Conservation (phyloP, 2,113 vertebrate genomes). For the Corvus moneduloides region DNA sequence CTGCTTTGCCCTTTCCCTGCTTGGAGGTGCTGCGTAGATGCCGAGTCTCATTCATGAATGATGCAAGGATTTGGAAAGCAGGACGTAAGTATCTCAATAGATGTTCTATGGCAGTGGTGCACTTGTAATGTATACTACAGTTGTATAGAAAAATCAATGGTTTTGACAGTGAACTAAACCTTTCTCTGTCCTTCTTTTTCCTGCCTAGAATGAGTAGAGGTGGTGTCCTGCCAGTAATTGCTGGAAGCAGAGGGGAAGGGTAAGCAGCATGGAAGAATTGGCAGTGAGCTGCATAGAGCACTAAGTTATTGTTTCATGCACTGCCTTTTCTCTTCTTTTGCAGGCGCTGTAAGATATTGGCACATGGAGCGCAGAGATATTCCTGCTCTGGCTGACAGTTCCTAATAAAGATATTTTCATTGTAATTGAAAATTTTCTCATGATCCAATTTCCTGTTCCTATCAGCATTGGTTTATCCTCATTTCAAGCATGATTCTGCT, state of each 20-base stretch:
- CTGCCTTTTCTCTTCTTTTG: slow-evolving; percentile 40
- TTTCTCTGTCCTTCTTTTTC: slow-evolving; percentile 43
- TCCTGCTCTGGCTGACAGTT: neutral
- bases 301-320: neutral
- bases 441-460: neutral
- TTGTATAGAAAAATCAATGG: neutral
- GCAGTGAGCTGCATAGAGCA: rapidly evolving
- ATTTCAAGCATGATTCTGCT: neutral
- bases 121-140: neutral
- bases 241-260: slow-evolving; percentile 20
- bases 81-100: slow-evolving; percentile 11
- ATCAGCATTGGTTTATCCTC: neutral
- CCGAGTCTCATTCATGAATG: neutral
- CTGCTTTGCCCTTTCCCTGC: neutral
- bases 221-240: neutral
- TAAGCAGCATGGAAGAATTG: slow-evolving; percentile 28
- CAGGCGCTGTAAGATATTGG: slow-evolving; percentile 10
- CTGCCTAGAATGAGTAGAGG: slow-evolving; percentile 34
- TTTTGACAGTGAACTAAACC: slow-evolving; percentile 27
- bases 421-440: neutral
- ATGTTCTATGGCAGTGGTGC: neutral
- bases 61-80: neutral
- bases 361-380: rapidly evolving
- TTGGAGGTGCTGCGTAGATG: neutral
- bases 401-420: slow-evolving; percentile 16